A percentile compares a stretch with the other conserved stretches of the same genome.
These are phyloP conservation scores for Hoplodrina blanda DNA, from an alignment of 2,888 invertebrate genomes.

Conservation along the genomic window DNA sequence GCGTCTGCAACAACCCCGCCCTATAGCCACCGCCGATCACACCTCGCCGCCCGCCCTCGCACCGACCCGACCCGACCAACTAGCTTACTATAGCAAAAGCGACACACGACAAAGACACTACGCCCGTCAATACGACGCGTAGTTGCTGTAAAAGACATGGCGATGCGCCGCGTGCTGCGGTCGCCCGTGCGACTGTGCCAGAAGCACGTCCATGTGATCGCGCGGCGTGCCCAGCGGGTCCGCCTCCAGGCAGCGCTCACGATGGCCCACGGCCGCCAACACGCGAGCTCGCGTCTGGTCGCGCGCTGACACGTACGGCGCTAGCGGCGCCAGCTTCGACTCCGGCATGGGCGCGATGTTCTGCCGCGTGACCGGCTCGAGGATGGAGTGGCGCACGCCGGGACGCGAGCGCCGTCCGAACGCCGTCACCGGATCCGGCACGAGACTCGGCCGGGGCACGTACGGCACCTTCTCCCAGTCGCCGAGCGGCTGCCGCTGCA, in stretches of 20 bases:
- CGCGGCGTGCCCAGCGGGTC: slow-evolving; percentile 91
- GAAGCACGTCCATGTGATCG: slow-evolving; percentile 92
- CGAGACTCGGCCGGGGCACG: slow-evolving; percentile 96
- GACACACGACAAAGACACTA: slow-evolving; percentile 80
- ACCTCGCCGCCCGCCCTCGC: slow-evolving; percentile 80
- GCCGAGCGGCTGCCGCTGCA: slow-evolving; percentile 94
- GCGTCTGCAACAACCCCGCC: slow-evolving; percentile 94
- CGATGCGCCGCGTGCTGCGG: slow-evolving; percentile 87
- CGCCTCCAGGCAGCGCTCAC: slow-evolving; percentile 90
- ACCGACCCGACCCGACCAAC: slow-evolving; percentile 80
- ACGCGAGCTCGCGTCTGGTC: slow-evolving; percentile 92
- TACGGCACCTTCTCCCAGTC: slow-evolving; percentile 97
- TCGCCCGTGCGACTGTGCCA: slow-evolving; percentile 91
- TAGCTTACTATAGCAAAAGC: slow-evolving; percentile 84
- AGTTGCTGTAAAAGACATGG: slow-evolving; percentile 89
- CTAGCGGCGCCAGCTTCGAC: slow-evolving; percentile 91
- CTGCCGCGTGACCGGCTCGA: slow-evolving; percentile 91
- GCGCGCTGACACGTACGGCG: slow-evolving; percentile 93
- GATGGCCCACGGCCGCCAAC: slow-evolving; percentile 90
- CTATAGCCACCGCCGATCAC: slow-evolving; percentile 76
- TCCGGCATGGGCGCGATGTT: slow-evolving; percentile 92
- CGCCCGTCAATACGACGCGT: slow-evolving; percentile 84
- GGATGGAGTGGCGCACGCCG: slow-evolving; percentile 84
- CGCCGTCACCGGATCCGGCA: slow-evolving; percentile 96
- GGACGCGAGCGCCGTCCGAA: slow-evolving; percentile 93